Evolutionary conservation across 2,797 vertebrate species (phyloP), one percentile per base, ranked within the genome.

Genomic region (Dallia pectoralis): DNA sequence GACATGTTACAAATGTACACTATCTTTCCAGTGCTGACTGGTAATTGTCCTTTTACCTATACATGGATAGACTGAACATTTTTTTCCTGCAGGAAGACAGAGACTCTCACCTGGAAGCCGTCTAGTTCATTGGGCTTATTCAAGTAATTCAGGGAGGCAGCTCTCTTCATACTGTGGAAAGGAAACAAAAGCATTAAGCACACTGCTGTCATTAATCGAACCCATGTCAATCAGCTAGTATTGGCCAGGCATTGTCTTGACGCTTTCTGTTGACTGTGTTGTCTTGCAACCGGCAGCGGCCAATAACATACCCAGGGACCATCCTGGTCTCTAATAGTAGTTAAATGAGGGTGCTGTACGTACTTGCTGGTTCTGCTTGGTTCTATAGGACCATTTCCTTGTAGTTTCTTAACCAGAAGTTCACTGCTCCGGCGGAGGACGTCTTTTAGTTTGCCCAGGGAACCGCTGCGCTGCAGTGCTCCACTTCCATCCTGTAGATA

Each of bases 321-420:
- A 44, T 14, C 9, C 3, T 44, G 40, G 36, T 44, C 59, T 22
- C 25, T 65, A 25, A 12, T 16, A 1, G 19, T 32, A 32, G 36
- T 32, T 7, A 15, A 29, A 19, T 62, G 22, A 30, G 30, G 15
- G 71, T 12, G 22, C 29, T 68, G 74, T 3, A 72, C 81, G 87
- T 90, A 93, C 93, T 88, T 91, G 83, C 76, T 95, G 86, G 94
- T 95, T 29, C 76, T 95, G 86, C 95, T 95, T 29, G 94, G 93
- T 51, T 97, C 92, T 56, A 95, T 90, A 0, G 95, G 95, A 8
- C 89, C 94, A 0, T 93, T 95, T 67, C 96, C 96, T 86, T 99
- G 97, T 64, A 99, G 94, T 66, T 97, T 99, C 92, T 97, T 97
- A 86, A 99, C 97, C 85, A 99, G 85, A 88, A 98, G 86, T 85